phyloP scores from a whole-genome alignment of 2,888 invertebrate genomes.

The Cataglyphis albicans region DNA sequence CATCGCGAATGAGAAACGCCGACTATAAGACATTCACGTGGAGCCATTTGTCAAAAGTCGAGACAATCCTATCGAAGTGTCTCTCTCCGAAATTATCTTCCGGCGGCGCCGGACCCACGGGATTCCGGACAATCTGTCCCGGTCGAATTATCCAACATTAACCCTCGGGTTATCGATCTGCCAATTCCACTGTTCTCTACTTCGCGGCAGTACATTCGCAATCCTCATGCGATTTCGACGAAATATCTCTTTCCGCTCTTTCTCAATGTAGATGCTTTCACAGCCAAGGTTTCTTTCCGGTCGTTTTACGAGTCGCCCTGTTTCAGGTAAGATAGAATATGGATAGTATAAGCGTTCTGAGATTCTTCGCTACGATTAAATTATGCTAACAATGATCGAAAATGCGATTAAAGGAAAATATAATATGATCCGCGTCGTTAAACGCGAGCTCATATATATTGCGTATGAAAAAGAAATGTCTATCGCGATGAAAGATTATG shows the following conservation, averaged over 20 bases:
- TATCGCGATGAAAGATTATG: constrained; percentile 21
- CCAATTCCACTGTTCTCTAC: constrained; percentile 58
- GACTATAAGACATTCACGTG: constrained; percentile 76
- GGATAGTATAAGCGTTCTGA: not conserved
- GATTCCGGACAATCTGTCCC: constrained; percentile 75
- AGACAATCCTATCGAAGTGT: constrained; percentile 74
- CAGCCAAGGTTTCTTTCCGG: constrained; percentile 2
- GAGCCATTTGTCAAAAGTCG: constrained; percentile 81
- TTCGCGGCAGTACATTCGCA: constrained; percentile 42
- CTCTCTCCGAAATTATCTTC: constrained; percentile 70
- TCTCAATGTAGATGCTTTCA: constrained; percentile 13
- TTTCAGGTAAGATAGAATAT: not conserved
- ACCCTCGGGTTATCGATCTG: constrained; percentile 71
- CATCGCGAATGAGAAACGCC: constrained; percentile 72
- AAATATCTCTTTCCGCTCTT: constrained; percentile 14
- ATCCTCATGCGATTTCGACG: constrained; percentile 54
- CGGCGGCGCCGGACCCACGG: constrained; percentile 62
- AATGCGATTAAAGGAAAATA: constrained; percentile 13
- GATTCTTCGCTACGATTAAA: constrained; percentile 6
- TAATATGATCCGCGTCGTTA: not conserved
- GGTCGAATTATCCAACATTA: constrained; percentile 76
- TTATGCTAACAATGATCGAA: not conserved
- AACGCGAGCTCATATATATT: not conserved
- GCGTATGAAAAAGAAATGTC: not conserved
- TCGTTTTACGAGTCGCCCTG: constrained; percentile 24